Conservation (phyloP, 2,797 vertebrate genomes). For the Aselliscus stoliczkanus region DNA sequence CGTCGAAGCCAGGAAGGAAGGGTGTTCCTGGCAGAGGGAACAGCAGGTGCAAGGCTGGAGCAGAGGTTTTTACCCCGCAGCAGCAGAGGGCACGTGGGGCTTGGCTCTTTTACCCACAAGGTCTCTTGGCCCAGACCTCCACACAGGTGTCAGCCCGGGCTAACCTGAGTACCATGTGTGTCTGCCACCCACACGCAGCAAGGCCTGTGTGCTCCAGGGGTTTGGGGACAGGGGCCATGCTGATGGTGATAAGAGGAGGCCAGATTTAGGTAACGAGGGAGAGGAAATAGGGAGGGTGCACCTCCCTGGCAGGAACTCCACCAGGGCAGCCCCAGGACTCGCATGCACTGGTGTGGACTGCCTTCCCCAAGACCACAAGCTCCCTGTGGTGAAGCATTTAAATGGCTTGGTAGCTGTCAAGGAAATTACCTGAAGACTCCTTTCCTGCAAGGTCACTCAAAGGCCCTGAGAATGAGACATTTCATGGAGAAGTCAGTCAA, state of each 20-base stretch:
- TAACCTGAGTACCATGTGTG: rapidly evolving
- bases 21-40: neutral
- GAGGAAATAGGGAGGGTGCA: neutral
- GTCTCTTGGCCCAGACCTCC: neutral
- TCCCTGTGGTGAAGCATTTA: neutral
- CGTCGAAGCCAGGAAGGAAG: neutral
- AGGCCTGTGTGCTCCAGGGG: neutral
- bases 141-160: neutral
- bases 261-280: neutral
- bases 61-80: neutral
- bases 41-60: neutral
- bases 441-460: neutral
- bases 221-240: neutral
- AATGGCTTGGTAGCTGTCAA: neutral
- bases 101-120: neutral
- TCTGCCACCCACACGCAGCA: neutral
- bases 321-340: neutral
- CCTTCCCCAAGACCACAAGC: neutral
- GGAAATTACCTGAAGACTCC: neutral
- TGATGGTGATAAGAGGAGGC: rapidly evolving
- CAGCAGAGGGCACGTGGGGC: neutral
- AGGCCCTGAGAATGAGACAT: neutral
- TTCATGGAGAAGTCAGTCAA: neutral
- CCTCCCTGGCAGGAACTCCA: neutral
- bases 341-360: neutral